phyloP scores from a whole-genome alignment of 2,113 vertebrate genomes.

The Pseudois nayaur region DNA sequence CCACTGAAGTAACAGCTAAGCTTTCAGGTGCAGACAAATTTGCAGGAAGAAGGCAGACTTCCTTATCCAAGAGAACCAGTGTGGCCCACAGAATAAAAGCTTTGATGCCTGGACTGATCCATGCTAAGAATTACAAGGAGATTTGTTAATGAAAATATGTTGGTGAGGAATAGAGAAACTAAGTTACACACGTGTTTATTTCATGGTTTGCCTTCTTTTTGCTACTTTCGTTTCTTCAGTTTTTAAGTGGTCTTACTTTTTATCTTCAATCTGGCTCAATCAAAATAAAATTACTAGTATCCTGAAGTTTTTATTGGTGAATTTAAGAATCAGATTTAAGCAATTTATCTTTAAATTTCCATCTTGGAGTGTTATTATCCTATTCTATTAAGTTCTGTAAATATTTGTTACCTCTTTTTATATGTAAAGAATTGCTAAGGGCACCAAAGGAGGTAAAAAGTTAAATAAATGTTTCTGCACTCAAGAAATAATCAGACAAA shows the following conservation, averaged over 20 bases:
- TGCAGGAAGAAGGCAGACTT: neutral
- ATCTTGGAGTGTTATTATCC: neutral
- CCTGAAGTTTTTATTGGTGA: neutral
- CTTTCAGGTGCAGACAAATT: neutral
- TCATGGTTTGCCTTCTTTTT: neutral
- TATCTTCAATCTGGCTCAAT: neutral
- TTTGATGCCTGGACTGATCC: no score
- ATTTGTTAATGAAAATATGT: neutral
- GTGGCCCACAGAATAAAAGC: neutral
- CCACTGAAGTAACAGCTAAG: neutral
- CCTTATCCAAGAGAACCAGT: neutral
- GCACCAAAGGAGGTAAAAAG: neutral
- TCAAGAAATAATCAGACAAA: neutral
- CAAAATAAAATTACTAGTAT: neutral
- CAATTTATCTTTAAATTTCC: neutral
- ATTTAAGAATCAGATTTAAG: neutral
- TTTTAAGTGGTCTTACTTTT: neutral
- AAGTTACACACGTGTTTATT: neutral
- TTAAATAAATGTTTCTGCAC: neutral
- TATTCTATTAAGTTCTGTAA: neutral
- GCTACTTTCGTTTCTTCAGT: neutral
- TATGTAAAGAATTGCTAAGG: neutral
- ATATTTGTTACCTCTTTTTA: neutral
- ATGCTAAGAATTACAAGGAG: neutral
- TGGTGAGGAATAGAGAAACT: neutral